Evolutionary conservation across 2,888 invertebrate genomes (phyloP).

Genomic region (Drosophila silvestris): DNA sequence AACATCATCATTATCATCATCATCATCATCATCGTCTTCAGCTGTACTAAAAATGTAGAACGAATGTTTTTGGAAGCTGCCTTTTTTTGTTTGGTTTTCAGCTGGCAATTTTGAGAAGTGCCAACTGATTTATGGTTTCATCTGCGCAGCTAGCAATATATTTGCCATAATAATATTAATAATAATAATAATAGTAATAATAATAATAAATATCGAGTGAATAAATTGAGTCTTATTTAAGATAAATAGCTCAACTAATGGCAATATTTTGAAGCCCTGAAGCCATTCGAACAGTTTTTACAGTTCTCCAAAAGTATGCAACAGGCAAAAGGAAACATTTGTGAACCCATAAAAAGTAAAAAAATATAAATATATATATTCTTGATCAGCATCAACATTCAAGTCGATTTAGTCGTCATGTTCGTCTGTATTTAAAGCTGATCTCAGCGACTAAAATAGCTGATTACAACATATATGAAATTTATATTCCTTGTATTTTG

Average conservation of each 20-base stretch:
- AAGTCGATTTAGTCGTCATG: not conserved
- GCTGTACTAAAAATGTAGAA: constrained; percentile 62
- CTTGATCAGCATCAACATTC: not conserved
- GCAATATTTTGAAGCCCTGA: not conserved
- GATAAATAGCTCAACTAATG: not conserved
- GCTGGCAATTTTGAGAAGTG: not conserved
- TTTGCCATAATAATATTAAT: not conserved
- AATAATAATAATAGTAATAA: not conserved
- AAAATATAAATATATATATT: not conserved
- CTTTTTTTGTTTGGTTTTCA: constrained; percentile 4
- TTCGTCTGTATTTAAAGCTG: too few species aligned
- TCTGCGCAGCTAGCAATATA: not conserved
- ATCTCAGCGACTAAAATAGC: not conserved
- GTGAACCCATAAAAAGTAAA: not conserved
- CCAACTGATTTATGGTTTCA: not conserved
- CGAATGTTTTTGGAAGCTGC: constrained; percentile 12
- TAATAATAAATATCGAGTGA: not conserved
- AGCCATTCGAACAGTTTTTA: not conserved
- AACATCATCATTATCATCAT: constrained; percentile 8
- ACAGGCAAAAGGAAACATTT: not conserved
- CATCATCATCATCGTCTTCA: constrained; percentile 49
- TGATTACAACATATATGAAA: not conserved
- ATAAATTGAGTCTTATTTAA: too few species aligned
- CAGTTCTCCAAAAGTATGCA: not conserved
- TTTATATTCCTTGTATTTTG: not conserved